Conservation (phyloP, 2,888 invertebrate genomes). For the Acanthococcus lagerstroemiae region DNA sequence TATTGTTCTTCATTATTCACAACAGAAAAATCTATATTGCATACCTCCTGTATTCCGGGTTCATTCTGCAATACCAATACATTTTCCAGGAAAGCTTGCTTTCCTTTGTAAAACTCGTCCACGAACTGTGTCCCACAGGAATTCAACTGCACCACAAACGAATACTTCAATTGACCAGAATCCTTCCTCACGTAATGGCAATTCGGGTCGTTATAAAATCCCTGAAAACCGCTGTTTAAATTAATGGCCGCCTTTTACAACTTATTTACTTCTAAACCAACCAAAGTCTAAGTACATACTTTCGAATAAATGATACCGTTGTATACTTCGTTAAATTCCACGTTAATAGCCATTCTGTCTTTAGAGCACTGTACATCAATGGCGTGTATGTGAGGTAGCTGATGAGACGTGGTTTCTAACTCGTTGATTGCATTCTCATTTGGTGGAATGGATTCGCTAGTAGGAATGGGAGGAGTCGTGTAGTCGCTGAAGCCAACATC, state of each 20-base stretch:
- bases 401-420: slow-evolving; percentile 39
- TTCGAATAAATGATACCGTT: slow-evolving; percentile 73
- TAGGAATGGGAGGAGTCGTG: neutral
- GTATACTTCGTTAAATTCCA: slow-evolving; percentile 65
- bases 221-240: slow-evolving; percentile 42
- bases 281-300: slow-evolving; percentile 39
- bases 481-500: neutral
- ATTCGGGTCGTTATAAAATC: slow-evolving; percentile 54
- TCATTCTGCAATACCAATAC: slow-evolving; percentile 68
- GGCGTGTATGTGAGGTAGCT: slow-evolving; percentile 65
- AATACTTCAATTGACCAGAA: slow-evolving; percentile 56
- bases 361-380: slow-evolving; percentile 68
- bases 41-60: slow-evolving; percentile 55
- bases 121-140: slow-evolving; percentile 70
- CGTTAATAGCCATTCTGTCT: slow-evolving; percentile 70
- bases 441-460: neutral
- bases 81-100: slow-evolving; percentile 69
- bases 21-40: neutral
- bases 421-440: slow-evolving; percentile 10
- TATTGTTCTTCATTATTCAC: neutral
- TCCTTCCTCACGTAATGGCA: slow-evolving; percentile 65
- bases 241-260: neutral
- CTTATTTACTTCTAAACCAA: neutral
- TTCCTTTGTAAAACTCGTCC: slow-evolving; percentile 61
- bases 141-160: slow-evolving; percentile 63